Evolutionary conservation across 2,888 invertebrate genomes (phyloP).

Genomic region (Limnephilus marmoratus): DNA sequence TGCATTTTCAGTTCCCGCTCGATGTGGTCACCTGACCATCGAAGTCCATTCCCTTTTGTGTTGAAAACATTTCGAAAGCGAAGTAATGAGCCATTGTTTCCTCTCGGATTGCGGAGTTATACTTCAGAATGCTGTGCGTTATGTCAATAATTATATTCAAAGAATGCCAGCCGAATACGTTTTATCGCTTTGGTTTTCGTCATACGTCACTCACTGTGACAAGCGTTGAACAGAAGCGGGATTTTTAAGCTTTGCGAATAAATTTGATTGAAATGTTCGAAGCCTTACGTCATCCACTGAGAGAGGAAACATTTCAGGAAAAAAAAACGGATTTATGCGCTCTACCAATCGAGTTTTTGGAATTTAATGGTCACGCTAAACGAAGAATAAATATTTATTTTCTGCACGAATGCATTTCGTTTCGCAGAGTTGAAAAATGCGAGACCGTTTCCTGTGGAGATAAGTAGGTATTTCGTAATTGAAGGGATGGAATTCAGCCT

Average conservation of each 20-base stretch:
- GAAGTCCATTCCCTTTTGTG: conserved; percentile 24
- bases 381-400: conserved; percentile 39
- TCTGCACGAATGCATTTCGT: conserved; percentile 34
- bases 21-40: conserved; percentile 26
- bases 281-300: conserved; percentile 17
- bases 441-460: neutral
- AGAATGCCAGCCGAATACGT: conserved; percentile 4
- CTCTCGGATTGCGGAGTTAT: neutral
- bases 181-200: conserved; percentile 15
- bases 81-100: conserved; percentile 53
- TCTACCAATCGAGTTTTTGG: neutral
- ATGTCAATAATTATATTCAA: conserved; percentile 36
- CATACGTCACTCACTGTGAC: conserved; percentile 23
- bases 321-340: neutral
- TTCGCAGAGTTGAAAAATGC: conserved; percentile 24
- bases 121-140: neutral
- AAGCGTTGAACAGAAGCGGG: conserved; percentile 9
- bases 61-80: conserved; percentile 49
- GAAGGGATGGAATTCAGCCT: neutral
- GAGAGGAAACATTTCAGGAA: neutral
- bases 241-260: conserved; percentile 13
- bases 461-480: neutral
- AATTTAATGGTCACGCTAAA: neutral
- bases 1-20: neutral
- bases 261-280: conserved; percentile 35